Evolutionary conservation across 2,888 invertebrate genomes (phyloP).

Genomic region (Erebia aethiops): DNA sequence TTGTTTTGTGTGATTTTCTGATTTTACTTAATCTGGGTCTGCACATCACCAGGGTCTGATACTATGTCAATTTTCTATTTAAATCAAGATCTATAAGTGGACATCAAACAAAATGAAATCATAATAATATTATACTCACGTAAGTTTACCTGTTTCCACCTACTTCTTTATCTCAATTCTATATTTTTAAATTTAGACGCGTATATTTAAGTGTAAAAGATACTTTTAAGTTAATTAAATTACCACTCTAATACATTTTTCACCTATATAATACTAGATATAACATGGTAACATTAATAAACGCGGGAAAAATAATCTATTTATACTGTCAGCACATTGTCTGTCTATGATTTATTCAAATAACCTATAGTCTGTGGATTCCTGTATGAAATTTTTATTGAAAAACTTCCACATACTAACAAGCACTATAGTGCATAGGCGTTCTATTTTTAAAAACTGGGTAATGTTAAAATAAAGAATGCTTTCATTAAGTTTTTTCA

Average conservation of each 20-base stretch:
- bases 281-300: no score
- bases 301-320: neutral
- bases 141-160: no score
- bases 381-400: slow-evolving; percentile 18
- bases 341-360: neutral
- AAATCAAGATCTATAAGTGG: no score
- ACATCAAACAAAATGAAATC: no score
- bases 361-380: neutral
- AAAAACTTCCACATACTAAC: slow-evolving; percentile 20
- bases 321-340: neutral
- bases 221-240: no score
- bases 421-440: slow-evolving; percentile 14
- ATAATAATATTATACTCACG: no score
- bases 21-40: neutral
- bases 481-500: slow-evolving; percentile 19
- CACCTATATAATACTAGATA: no score
- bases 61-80: no score
- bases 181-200: no score
- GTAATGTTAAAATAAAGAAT: slow-evolving; percentile 15
- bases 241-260: no score
- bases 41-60: neutral
- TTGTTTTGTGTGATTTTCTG: neutral
- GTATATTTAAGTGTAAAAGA: no score
- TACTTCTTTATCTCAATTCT: no score
- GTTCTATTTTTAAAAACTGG: slow-evolving; percentile 21